These are phyloP conservation scores for Drosophila recens DNA, from an alignment of 2,888 invertebrate genomes.

Conservation along the genomic window DNA sequence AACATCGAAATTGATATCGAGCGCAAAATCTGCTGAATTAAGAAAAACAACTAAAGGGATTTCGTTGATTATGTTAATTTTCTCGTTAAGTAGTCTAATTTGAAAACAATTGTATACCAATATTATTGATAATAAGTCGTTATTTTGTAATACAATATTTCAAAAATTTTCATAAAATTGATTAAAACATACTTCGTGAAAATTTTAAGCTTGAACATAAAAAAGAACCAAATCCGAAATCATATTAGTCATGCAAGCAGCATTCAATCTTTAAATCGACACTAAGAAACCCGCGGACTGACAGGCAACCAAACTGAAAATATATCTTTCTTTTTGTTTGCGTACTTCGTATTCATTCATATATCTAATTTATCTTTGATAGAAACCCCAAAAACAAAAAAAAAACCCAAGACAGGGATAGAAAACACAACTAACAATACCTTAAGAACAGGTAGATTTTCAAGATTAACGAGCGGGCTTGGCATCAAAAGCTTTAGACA, in stretches of 20 bases:
- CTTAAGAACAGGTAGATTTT: constrained; percentile 73
- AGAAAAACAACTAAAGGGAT: no score
- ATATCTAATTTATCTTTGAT: constrained; percentile 39
- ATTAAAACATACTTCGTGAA: background rate
- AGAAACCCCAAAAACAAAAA: constrained; percentile 28
- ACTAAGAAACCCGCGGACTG: constrained; percentile 6
- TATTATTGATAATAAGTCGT: no score
- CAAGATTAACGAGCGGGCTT: constrained; percentile 76
- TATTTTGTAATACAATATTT: background rate
- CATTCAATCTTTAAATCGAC: constrained; percentile 27
- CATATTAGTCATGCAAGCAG: constrained; percentile 45
- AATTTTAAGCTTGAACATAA: background rate
- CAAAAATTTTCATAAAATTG: background rate
- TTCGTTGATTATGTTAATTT: no score
- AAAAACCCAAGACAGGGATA: constrained; percentile 21
- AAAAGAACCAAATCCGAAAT: background rate
- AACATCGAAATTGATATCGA: constrained; percentile 4
- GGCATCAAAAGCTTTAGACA: constrained; percentile 57
- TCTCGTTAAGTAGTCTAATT: no score
- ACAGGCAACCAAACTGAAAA: constrained; percentile 1
- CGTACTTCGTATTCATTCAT: constrained; percentile 3
- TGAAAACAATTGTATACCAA: no score
- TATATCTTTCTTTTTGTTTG: background rate
- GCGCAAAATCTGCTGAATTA: background rate
- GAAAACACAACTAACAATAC: constrained; percentile 57